Evolutionary conservation across 2,888 invertebrate genomes (phyloP), one percentile per base, ranked within the genome.

Genomic region (Netelia inedita): DNA sequence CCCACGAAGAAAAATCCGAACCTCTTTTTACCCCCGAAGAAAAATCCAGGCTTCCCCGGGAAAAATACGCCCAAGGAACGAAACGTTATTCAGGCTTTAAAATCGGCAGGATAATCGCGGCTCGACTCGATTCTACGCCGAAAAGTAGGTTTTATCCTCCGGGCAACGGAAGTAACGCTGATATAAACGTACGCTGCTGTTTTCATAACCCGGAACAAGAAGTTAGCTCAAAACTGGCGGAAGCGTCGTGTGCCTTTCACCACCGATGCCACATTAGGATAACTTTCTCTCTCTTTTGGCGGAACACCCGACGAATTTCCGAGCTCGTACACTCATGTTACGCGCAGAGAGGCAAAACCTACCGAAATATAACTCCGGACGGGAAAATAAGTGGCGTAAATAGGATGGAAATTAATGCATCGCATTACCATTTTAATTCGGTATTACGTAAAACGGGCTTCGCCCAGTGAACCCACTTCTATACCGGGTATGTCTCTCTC

Each of bases 401-500:
- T 88, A 84, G 76, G 86, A 89, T 89, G 90, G 87, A 89, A 90
- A 90, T 90, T 88, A 89, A 90, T 90, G 88, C 88, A 76, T 57
- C 61, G 83, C 88, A 90, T 90, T 90, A 90, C 88, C 90, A 90
- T 90, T 90, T 90, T 90, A 90, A 90, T 89, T 90, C 85, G 88
- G 87, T 87, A 88, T 88, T 84, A 80, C 80, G 84, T 84, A 75
- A 83, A 83, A 75, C 79, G 79, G 57, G 79, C 71, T 35, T 57
- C n/a, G 35, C 28, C 55, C 43, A 65, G 43, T 57, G 23, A 23
- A 65, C 65, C n/a, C 14, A 28, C 61, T 28, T n/a, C 14, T 46
- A 50, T 46, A 28, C 11, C 28, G 55, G 1, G 10, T 57, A 19
- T 53, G 21, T 21, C 2, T 23, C 1, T 14, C 23, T 2, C 50